These are phyloP conservation scores for Nesometra sesokonis DNA, from an alignment of 35 echinoderm and acorn worm genomes.

Conservation along the genomic window DNA sequence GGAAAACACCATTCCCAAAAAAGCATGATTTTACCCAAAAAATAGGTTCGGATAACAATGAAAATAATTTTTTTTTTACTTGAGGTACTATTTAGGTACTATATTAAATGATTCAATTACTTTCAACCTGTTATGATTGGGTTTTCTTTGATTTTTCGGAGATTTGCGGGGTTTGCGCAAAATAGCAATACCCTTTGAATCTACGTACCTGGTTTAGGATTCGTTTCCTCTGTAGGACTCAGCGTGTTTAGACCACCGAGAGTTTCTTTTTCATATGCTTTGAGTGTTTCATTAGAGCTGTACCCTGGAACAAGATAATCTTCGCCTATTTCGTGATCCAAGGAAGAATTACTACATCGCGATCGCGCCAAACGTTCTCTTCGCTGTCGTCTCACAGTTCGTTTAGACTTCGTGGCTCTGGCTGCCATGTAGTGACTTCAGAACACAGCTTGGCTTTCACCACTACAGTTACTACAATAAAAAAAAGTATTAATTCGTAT, in stretches of 20 bases:
- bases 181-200: too few relatives aligned
- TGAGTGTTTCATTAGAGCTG: neutral
- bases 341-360: neutral
- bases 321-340: neutral
- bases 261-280: neutral
- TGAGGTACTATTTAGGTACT: too few relatives aligned
- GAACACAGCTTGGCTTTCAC: neutral
- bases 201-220: neutral
- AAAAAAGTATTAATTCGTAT: neutral
- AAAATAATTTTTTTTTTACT: too few relatives aligned
- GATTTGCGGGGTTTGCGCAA: too few relatives aligned
- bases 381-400: neutral
- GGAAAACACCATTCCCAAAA: too few relatives aligned
- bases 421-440: neutral
- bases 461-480: neutral
- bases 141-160: too few relatives aligned
- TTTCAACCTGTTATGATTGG: too few relatives aligned
- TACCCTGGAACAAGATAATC: neutral
- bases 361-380: neutral
- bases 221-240: neutral
- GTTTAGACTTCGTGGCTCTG: neutral
- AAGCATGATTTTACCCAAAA: too few relatives aligned
- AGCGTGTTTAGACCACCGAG: neutral
- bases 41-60: too few relatives aligned
- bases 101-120: too few relatives aligned